Evolutionary conservation across 2,888 invertebrate genomes (phyloP).

Genomic region (Apamea sordens): DNA sequence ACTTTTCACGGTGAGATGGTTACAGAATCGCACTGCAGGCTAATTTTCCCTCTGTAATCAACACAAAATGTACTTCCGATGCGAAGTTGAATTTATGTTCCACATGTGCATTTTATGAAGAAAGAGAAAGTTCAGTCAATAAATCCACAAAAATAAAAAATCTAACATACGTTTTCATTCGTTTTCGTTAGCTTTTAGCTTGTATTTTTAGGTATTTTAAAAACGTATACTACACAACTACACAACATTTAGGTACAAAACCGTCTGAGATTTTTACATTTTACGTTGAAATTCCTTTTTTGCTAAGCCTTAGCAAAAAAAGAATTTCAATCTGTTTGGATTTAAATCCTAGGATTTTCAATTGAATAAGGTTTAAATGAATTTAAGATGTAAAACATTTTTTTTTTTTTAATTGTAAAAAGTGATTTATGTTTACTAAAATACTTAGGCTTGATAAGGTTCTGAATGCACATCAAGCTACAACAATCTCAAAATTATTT

Average conservation of each 20-base stretch:
- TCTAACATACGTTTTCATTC: too few species aligned
- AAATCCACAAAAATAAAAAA: not conserved
- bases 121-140: not conserved
- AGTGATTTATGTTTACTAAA: not conserved
- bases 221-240: too few species aligned
- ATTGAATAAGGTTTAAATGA: slow-evolving; percentile 4
- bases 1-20: too few species aligned
- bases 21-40: too few species aligned
- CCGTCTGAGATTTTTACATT: slow-evolving; percentile 2
- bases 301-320: too few species aligned
- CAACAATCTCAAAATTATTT: too few species aligned
- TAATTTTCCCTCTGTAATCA: not conserved
- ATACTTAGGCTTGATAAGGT: not conserved
- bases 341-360: slow-evolving; percentile 10
- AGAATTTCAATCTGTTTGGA: slow-evolving; percentile 1
- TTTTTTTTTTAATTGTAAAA: not conserved
- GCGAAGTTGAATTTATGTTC: not conserved
- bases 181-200: too few species aligned
- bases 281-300: slow-evolving; percentile 12
- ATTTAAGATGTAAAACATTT: not conserved
- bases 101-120: not conserved
- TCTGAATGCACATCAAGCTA: not conserved
- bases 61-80: not conserved
- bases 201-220: too few species aligned
- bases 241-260: slow-evolving; percentile 6